phyloP scores from a whole-genome alignment of 2,888 invertebrate genomes.

The Orgyia antiqua region DNA sequence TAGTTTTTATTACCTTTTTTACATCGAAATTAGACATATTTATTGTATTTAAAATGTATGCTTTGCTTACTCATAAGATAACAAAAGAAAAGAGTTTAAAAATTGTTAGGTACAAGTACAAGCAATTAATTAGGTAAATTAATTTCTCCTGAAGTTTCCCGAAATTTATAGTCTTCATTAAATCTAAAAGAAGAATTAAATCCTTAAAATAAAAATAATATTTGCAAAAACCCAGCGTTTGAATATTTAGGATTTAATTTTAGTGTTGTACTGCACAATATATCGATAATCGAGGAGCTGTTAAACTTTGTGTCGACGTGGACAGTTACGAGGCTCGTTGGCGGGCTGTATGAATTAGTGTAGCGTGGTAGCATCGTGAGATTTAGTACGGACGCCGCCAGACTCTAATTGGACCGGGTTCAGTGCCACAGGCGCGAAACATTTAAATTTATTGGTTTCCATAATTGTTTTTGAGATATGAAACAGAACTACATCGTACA shows the following conservation, averaged over 20 bases:
- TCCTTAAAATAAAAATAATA: too few relatives aligned
- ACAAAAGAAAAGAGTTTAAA: too few relatives aligned
- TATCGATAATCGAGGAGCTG: constrained; percentile 60
- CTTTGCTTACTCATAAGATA: not conserved
- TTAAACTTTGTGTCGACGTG: constrained; percentile 56
- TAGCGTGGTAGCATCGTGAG: constrained; percentile 69
- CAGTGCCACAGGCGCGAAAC: constrained; percentile 68
- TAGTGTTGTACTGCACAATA: constrained; percentile 39
- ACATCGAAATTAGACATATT: constrained; percentile 11
- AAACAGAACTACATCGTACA: constrained; percentile 44
- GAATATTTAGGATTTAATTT: constrained; percentile 21
- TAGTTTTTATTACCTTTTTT: constrained; percentile 16
- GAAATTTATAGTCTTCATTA: too few relatives aligned
- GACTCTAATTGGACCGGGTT: constrained; percentile 71
- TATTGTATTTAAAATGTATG: constrained; percentile 3
- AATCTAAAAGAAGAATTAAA: too few relatives aligned
- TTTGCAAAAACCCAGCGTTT: too few relatives aligned
- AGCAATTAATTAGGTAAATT: too few relatives aligned
- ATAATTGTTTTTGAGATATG: constrained; percentile 70
- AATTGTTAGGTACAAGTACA: too few relatives aligned
- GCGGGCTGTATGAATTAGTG: constrained; percentile 73
- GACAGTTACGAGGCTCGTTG: constrained; percentile 61
- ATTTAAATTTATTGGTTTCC: constrained; percentile 67
- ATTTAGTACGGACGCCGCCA: constrained; percentile 66
- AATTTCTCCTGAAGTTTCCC: too few relatives aligned